These are phyloP conservation scores for Lepidonotus clava DNA, from an alignment of 2,888 invertebrate species.

Conservation along the genomic window DNA sequence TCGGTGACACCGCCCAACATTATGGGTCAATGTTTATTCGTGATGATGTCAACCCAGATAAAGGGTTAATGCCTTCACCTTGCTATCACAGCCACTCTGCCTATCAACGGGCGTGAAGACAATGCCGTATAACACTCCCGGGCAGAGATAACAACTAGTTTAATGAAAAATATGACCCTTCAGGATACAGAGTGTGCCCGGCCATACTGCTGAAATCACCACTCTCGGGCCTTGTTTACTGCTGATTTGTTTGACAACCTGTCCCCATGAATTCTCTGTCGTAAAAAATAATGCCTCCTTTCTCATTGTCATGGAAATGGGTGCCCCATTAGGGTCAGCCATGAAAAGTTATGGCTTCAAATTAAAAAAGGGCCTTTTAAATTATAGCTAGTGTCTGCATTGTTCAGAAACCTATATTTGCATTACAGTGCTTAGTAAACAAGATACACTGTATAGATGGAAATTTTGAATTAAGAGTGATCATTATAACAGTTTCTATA, in stretches of 20 bases:
- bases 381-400: too few species aligned
- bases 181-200: too few species aligned
- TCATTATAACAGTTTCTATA: too few species aligned
- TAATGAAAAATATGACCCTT: neutral
- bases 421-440: too few species aligned
- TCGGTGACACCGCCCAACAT: too few species aligned
- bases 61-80: neutral
- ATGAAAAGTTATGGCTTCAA: neutral
- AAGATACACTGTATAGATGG: too few species aligned
- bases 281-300: neutral
- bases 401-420: too few species aligned
- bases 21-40: too few species aligned
- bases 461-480: too few species aligned
- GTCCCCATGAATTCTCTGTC: neutral
- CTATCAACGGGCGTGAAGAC: neutral
- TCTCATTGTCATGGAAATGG: conserved; percentile 9
- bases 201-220: too few species aligned
- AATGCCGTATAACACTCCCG: neutral
- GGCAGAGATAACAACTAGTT: neutral
- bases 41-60: neutral
- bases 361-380: neutral
- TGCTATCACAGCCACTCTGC: neutral
- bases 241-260: neutral
- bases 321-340: neutral
- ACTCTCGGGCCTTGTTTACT: neutral